Evolutionary conservation across 2,888 invertebrate species (phyloP).

Genomic region (Scaptomyza caliginosa): DNA sequence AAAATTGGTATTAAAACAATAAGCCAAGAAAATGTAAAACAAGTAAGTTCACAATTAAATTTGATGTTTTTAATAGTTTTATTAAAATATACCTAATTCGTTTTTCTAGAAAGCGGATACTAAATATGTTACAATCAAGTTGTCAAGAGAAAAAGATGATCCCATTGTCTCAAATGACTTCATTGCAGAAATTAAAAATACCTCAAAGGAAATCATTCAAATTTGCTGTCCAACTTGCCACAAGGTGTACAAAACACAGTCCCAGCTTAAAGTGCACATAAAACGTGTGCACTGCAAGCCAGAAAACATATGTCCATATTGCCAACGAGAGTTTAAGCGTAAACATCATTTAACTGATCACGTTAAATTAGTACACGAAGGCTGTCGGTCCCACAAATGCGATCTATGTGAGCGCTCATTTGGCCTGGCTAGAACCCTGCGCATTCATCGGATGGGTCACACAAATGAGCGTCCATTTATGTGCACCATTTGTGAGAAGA

Average conservation of each 20-base stretch:
- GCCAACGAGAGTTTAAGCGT: conserved; percentile 42
- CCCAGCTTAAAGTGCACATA: conserved; percentile 17
- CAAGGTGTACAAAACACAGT: conserved; percentile 23
- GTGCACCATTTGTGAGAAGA: conserved; percentile 42
- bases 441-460: conserved; percentile 50
- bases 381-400: conserved; percentile 44
- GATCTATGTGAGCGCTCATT: conserved; percentile 46
- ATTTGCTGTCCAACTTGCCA: conserved; percentile 24
- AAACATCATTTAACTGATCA: conserved; percentile 49
- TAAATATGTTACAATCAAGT: background rate
- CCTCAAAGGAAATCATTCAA: background rate
- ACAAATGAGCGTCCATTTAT: conserved; percentile 49
- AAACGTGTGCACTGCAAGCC: conserved; percentile 26
- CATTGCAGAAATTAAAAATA: background rate
- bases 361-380: conserved; percentile 42
- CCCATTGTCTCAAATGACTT: background rate
- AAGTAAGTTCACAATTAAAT: conserved; percentile 6
- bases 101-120: background rate
- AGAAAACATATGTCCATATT: conserved; percentile 37
- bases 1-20: background rate
- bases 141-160: background rate
- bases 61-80: background rate
- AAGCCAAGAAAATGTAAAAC: background rate
- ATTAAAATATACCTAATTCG: background rate
- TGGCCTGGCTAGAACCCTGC: conserved; percentile 40